phyloP scores from a whole-genome alignment of 1,140 invertebrate genomes.

The Bombus waltoni region DNA sequence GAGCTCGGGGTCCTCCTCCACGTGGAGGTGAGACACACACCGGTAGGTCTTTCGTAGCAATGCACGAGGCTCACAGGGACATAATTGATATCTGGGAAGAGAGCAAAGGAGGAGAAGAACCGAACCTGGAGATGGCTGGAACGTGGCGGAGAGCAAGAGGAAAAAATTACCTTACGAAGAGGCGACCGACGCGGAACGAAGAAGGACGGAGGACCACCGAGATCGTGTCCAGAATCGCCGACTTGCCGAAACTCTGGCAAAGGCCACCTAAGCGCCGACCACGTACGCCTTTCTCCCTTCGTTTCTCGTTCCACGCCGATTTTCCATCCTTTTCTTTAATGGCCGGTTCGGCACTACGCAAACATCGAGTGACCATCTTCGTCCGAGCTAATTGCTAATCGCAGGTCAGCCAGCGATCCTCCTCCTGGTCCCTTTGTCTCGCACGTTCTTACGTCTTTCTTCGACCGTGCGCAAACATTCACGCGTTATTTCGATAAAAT shows the following conservation, averaged over 20 bases:
- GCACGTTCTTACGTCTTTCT: conserved; percentile 5
- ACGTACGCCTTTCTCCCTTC: conserved; percentile 1
- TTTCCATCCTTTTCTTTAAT: conserved; percentile 64
- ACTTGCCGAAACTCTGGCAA: conserved; percentile 67
- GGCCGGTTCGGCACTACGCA: conserved; percentile 64
- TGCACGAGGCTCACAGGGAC: conserved; percentile 66
- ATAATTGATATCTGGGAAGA: conserved; percentile 78
- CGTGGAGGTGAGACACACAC: conserved; percentile 69
- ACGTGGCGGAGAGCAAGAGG: conserved; percentile 38
- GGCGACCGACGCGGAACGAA: conserved; percentile 36
- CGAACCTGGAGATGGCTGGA: conserved; percentile 42
- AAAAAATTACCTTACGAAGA: conserved; percentile 45
- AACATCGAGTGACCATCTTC: conserved; percentile 66
- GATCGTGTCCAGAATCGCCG: conserved; percentile 66
- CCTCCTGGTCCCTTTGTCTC: conserved; percentile 41
- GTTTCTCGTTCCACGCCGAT: neutral
- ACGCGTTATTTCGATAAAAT: neutral
- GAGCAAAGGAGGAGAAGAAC: conserved; percentile 62
- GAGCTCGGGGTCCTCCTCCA: conserved; percentile 41
- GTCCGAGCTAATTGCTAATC: conserved; percentile 74
- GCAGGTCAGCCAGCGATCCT: conserved; percentile 41
- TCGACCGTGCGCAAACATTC: too few species aligned
- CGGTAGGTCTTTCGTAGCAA: conserved; percentile 70
- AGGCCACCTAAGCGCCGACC: conserved; percentile 65
- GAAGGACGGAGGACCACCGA: conserved; percentile 65